A percentile compares a stretch with the other conserved stretches of the same genome.
Evolutionary conservation across 2,888 invertebrate species (phyloP).

Genomic region (Tachina fera): DNA sequence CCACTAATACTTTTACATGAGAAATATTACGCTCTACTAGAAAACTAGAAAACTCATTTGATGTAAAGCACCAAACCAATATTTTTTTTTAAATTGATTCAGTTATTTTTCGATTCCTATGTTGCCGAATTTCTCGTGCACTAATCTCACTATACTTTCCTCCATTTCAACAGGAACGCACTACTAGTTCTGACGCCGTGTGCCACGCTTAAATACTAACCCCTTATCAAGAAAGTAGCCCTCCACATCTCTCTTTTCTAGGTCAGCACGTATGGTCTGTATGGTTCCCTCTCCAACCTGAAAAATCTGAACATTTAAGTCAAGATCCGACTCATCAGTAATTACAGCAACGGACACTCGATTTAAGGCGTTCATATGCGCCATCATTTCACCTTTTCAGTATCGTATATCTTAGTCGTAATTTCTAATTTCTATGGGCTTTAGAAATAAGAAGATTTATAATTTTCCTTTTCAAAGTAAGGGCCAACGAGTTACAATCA

Average conservation of each 20-base stretch:
- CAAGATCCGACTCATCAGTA: neutral
- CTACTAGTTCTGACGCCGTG: neutral
- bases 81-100: no score
- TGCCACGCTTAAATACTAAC: neutral
- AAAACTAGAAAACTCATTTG: neutral
- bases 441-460: constrained; percentile 31
- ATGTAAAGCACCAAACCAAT: no score
- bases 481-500: neutral
- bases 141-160: no score
- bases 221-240: neutral
- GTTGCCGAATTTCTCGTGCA: no score
- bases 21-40: neutral
- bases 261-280: neutral
- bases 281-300: neutral
- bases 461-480: constrained; percentile 16
- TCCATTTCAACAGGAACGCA: no score
- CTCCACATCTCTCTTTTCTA: neutral
- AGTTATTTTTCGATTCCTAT: no score
- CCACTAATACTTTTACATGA: neutral
- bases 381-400: no score
- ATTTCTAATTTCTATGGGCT: constrained; percentile 48
- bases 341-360: constrained; percentile 1
- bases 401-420: constrained; percentile 24
- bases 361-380: neutral
- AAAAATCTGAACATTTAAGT: neutral